Conservation (phyloP, 2,113 vertebrate species). For the Cyprinus carpio region DNA sequence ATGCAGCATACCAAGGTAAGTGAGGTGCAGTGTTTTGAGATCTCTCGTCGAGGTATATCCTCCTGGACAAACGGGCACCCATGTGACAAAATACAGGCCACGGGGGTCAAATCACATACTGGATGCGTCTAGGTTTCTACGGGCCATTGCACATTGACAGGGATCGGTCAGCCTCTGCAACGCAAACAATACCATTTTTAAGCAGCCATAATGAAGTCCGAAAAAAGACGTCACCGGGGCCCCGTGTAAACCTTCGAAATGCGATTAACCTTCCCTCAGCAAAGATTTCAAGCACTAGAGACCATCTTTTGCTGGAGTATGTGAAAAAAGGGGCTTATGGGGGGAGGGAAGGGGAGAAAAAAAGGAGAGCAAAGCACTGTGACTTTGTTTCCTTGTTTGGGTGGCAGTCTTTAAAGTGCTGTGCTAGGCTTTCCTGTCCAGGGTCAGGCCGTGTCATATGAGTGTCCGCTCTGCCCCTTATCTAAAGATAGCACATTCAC, state of each 20-base stretch:
- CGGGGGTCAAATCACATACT: slow-evolving; percentile 35
- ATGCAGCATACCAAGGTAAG: slow-evolving; percentile 91
- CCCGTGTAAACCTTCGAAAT: not conserved
- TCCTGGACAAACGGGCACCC: slow-evolving; percentile 73
- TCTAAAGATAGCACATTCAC: slow-evolving; percentile 52
- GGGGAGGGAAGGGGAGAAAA: not conserved
- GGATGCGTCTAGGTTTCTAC: not conserved
- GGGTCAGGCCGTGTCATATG: slow-evolving; percentile 59
- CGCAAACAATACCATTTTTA: not conserved
- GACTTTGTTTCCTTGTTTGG: slow-evolving; percentile 65
- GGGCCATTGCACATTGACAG: slow-evolving; percentile 61
- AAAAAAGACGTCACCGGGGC: not conserved
- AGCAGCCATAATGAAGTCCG: not conserved
- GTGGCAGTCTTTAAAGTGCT: slow-evolving; percentile 78
- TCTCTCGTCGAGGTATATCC: slow-evolving; percentile 73
- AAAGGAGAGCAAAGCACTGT: slow-evolving; percentile 54
- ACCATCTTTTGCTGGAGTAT: not conserved
- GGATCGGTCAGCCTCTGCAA: slow-evolving; percentile 1
- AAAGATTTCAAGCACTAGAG: not conserved
- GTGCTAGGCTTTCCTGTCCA: slow-evolving; percentile 71
- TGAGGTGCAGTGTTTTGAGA: slow-evolving; percentile 88
- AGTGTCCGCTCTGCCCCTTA: slow-evolving; percentile 44
- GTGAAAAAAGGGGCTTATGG: not conserved
- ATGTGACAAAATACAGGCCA: slow-evolving; percentile 68
- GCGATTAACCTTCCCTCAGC: not conserved